These are phyloP conservation scores for Saccopteryx bilineata DNA, from an alignment of 2,113 vertebrate genomes.

Conservation along the genomic window DNA sequence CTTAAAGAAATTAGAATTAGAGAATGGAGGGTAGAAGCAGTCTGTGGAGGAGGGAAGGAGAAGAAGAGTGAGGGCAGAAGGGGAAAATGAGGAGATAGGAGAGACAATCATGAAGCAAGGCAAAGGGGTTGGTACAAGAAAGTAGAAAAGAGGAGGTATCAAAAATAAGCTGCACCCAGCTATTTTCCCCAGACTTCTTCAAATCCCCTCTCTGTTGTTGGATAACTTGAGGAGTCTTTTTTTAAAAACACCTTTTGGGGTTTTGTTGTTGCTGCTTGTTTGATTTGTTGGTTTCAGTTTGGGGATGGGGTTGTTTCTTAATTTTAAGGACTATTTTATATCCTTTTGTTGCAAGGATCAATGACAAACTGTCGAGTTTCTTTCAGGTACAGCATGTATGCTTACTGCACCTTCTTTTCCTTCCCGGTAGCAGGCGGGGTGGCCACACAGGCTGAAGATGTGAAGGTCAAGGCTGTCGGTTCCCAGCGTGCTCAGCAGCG, in stretches of 20 bases:
- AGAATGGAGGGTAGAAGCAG: not conserved
- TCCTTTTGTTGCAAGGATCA: not conserved
- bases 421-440: not conserved
- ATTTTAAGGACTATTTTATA: not conserved
- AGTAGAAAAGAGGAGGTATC: not conserved
- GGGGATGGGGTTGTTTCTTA: not conserved
- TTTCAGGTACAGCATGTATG: not conserved
- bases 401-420: not conserved
- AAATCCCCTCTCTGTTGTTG: not conserved
- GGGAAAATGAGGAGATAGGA: not conserved
- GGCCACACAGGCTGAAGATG: fast-evolving
- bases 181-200: not conserved
- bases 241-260: not conserved
- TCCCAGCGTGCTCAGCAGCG: fast-evolving
- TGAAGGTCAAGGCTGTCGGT: not conserved
- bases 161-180: not conserved
- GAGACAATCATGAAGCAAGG: not conserved
- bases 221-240: not conserved
- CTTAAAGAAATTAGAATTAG: not conserved
- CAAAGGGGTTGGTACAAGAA: not conserved
- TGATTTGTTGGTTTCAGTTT: not conserved
- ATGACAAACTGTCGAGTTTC: not conserved
- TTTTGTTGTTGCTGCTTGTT: not conserved
- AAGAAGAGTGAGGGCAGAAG: not conserved
- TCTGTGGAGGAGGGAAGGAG: not conserved